Base-by-base conservation (phyloP, 2,797 vertebrate species). In the Liparis tanakae region DNA sequence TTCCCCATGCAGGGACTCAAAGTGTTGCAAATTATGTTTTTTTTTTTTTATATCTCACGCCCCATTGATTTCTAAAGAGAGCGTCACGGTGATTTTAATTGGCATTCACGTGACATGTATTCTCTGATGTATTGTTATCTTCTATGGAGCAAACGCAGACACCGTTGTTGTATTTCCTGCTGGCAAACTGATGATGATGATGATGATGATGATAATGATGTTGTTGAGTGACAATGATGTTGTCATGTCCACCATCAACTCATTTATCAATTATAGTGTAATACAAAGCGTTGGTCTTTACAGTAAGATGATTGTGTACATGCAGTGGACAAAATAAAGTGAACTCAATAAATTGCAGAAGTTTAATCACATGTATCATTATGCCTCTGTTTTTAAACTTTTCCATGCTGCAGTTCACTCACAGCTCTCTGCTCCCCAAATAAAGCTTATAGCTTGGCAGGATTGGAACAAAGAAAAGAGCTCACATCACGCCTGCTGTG, bases 91-190 rank as follows among this genome's bases (percentile, higher is more conserved):
- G 39, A 46, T 82, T 83, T 82, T 20, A 67, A 59, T 74, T 72
- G 67, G 50, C 10, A 30, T 48, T 76, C 80, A 85, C 78, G 81
- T 83, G 83, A 76, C 20, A 48, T 20, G 14, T 46, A 1, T 30
- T 80, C 62, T 67, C 72, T 37, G 6, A 3, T 64, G 69, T 4
- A n/a, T 56, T 66, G 67, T 67, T 73, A 55, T 72, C 30, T 41
- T 41, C 9, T 20, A 51, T 6, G 61, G 20, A 25, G 56, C 63
- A 22, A 43, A 48, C 54, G 46, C 56, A 37, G 22, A 10, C 34
- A 25, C 77, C 79, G 69, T 80, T 65, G 78, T 74, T 85, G 80
- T 73, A 78, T 70, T 83, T 87, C 67, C 80, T 54, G 63, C 34
- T 81, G 73, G 22, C n/a, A 70, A 78, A 71, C 20, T 71, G 22